Percentiles rank a stretch among this genome's conserved stretches.
These are phyloP conservation scores for Oedothorax gibbosus DNA, from an alignment of 1,140 invertebrate species.

Conservation along the genomic window DNA sequence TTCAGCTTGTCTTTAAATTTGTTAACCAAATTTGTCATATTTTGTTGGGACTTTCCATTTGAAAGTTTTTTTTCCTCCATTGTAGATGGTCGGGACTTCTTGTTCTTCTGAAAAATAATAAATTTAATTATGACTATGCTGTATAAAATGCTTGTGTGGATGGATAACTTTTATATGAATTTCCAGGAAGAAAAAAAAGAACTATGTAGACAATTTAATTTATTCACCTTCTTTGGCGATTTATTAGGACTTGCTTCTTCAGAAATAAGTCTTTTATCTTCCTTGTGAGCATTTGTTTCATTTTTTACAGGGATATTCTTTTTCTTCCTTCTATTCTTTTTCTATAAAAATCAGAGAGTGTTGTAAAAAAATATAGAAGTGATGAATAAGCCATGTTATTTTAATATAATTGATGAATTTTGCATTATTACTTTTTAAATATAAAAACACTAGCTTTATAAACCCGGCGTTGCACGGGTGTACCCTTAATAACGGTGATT, in stretches of 20 bases:
- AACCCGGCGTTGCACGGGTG: no score
- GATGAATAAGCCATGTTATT: no score
- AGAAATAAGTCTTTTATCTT: background rate
- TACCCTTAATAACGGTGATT: no score
- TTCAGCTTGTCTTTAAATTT: conserved; percentile 5
- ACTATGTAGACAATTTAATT: no score
- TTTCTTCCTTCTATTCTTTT: background rate
- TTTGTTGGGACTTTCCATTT: background rate
- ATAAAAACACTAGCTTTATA: no score
- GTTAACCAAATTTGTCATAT: background rate
- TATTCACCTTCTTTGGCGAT: no score
- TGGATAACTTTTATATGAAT: no score
- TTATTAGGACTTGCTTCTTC: no score
- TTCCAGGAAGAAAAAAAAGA: no score
- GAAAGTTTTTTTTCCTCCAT: background rate
- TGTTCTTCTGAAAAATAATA: background rate
- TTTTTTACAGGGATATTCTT: background rate
- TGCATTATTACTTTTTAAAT: no score
- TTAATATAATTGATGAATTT: no score
- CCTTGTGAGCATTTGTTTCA: background rate
- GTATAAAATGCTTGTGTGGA: no score
- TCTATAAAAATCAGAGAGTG: background rate
- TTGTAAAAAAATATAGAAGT: background rate
- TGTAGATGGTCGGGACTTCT: background rate
- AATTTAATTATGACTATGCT: background rate